Evolutionary conservation across 2,113 vertebrate species (phyloP).

Genomic region (Psilopogon haemacephalus): DNA sequence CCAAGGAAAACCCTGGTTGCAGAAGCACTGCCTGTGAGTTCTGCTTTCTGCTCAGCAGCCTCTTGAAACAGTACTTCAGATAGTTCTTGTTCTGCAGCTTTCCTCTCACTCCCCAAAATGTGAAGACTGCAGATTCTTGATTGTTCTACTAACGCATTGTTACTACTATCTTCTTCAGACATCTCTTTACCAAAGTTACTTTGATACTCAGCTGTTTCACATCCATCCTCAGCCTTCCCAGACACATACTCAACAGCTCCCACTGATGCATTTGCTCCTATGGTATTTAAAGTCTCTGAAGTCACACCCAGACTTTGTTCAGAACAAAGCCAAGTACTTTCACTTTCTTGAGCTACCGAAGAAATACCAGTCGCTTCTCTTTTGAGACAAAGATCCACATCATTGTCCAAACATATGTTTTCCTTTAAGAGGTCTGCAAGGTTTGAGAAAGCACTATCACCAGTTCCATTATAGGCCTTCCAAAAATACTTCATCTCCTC

Average conservation of each 20-base stretch:
- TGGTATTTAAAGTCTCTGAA: background rate
- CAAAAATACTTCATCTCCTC: conserved; percentile 80
- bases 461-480: conserved; percentile 13
- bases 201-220: background rate
- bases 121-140: background rate
- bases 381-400: background rate
- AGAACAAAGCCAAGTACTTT: background rate
- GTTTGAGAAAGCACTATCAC: background rate
- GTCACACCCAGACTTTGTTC: background rate
- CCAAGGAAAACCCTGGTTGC: background rate
- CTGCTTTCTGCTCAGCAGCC: background rate
- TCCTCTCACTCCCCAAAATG: background rate
- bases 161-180: background rate
- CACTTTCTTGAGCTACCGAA: background rate
- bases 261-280: background rate
- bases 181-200: background rate
- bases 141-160: background rate
- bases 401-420: background rate
- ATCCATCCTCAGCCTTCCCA: background rate
- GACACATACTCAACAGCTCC: background rate
- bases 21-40: background rate
- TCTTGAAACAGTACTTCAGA: background rate
- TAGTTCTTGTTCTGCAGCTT: background rate
- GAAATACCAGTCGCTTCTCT: background rate
- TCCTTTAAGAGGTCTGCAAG: background rate